These are phyloP conservation scores for Larimichthys crocea DNA, from an alignment of 2,113 vertebrate species.

Conservation along the genomic window DNA sequence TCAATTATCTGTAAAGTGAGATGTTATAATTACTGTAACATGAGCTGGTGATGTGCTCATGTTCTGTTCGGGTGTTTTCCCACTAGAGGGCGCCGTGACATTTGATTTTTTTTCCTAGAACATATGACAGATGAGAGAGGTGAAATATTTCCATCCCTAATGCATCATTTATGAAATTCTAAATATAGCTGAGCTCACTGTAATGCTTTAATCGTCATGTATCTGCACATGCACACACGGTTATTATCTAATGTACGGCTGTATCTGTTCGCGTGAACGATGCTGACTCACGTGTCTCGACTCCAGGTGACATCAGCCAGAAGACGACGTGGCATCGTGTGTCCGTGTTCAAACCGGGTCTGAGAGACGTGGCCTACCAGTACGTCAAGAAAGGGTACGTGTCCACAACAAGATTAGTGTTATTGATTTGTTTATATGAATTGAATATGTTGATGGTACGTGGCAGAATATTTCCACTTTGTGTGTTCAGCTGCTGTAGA, in stretches of 20 bases:
- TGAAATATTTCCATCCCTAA: too few relatives aligned
- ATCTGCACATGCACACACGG: too few relatives aligned
- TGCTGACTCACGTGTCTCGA: not conserved
- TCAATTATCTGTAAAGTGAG: not conserved
- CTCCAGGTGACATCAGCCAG: constrained; percentile 92
- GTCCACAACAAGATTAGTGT: not conserved
- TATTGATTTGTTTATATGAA: too few relatives aligned
- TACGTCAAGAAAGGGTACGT: constrained; percentile 96
- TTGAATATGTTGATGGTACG: too few relatives aligned
- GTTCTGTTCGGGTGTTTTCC: not conserved
- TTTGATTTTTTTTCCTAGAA: not conserved
- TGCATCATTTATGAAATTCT: not conserved
- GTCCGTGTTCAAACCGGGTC: constrained; percentile 95
- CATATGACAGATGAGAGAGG: not conserved
- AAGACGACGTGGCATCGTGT: constrained; percentile 98
- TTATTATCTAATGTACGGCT: not conserved
- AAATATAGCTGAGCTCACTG: not conserved
- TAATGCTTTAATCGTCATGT: too few relatives aligned
- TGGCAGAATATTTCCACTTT: too few relatives aligned
- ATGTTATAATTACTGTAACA: not conserved
- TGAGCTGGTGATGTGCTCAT: not conserved
- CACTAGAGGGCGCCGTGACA: constrained; percentile 37
- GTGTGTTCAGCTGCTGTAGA: too few relatives aligned
- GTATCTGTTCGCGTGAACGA: not conserved
- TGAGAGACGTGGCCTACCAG: constrained; percentile 95